Base-by-base conservation (phyloP, 1,140 invertebrate species). In the Pissodes strobi region DNA sequence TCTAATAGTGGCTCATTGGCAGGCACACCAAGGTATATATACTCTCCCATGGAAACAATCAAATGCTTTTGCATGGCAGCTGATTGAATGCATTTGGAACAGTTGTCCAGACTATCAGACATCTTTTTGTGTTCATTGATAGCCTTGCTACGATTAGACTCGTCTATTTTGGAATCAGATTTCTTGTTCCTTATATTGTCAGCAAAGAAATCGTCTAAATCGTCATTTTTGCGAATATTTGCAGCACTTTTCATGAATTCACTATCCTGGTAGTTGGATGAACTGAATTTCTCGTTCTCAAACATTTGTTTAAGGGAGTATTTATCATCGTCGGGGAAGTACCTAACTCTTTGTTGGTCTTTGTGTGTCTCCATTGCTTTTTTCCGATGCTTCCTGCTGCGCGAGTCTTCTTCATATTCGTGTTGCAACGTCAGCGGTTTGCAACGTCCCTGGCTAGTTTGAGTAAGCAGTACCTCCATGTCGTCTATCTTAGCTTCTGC, bases 281-380 rank as follows among this genome's bases (percentile, higher is more conserved):
- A 90, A 23, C 85, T 88, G 75, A 88, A 86, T 81, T 94, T 97
- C 80, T 98, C 96, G 70, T 86, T 83, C 80, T 94, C 86, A 79
- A 97, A 95, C 90, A 97, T 90, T 76, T 93, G 83, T 77, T 91
- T 85, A 10, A 97, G 84, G 38, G 90, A 88, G 80, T 92, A 90
- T 78, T 89, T 89, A 74, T 96, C 92, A 83, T 97, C 94, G 81
- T 97, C 93, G 34, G 89, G 85, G 82, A 94, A 97, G 80, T 96
- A 95, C 57, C 88, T 84, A 12, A 87, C 81, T 69, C 93, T 83
- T 74, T 93, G 81, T 1, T 90, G 89, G 58, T 81, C 78, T 45
- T 83, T 77, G 74, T 96, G 90, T 8, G 93, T 96, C 61, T 88
- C 84, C 27, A 86, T 81, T 80, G 79, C 84, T 78, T 87, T 85